Evolutionary conservation across 1,140 invertebrate genomes (phyloP).

Genomic region (Brevipalpus yothersi): DNA sequence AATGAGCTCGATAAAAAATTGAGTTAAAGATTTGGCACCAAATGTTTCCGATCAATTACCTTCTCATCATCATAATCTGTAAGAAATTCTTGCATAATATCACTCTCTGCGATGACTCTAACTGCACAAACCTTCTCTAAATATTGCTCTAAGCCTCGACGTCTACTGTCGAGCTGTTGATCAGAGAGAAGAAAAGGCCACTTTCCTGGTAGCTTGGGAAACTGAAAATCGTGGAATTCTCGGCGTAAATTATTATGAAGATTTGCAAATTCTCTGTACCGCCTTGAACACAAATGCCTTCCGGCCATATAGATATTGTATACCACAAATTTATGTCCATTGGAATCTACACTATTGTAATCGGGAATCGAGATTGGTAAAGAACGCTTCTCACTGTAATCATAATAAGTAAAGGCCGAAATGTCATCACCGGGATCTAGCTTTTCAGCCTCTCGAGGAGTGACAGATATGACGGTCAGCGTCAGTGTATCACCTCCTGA

Average conservation of each 20-base stretch:
- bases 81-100: slow-evolving; percentile 88
- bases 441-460: slow-evolving; percentile 54
- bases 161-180: slow-evolving; percentile 77
- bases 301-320: slow-evolving; percentile 99
- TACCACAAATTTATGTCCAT: slow-evolving; percentile 74
- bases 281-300: slow-evolving; percentile 73
- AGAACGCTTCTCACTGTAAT: slow-evolving; percentile 93
- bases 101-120: slow-evolving; percentile 86
- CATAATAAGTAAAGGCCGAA: slow-evolving; percentile 64
- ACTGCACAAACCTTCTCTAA: slow-evolving; percentile 95
- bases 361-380: slow-evolving; percentile 93
- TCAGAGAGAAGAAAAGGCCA: slow-evolving; percentile 91
- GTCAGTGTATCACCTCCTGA: slow-evolving; percentile 87
- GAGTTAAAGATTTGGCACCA: neutral
- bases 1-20: neutral
- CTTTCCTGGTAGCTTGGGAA: slow-evolving; percentile 93
- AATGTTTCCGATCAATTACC: slow-evolving; percentile 18
- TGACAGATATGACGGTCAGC: slow-evolving; percentile 84
- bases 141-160: slow-evolving; percentile 85
- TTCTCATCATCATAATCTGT: slow-evolving; percentile 64
- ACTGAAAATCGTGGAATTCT: slow-evolving; percentile 89
- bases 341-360: slow-evolving; percentile 48
- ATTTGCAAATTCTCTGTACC: slow-evolving; percentile 83
- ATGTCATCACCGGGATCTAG: slow-evolving; percentile 67
- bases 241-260: slow-evolving; percentile 71